A percentile compares a stretch with the other conserved stretches of the same genome.
Conservation (phyloP, 2,888 invertebrate genomes). For the Ceramica pisi region DNA sequence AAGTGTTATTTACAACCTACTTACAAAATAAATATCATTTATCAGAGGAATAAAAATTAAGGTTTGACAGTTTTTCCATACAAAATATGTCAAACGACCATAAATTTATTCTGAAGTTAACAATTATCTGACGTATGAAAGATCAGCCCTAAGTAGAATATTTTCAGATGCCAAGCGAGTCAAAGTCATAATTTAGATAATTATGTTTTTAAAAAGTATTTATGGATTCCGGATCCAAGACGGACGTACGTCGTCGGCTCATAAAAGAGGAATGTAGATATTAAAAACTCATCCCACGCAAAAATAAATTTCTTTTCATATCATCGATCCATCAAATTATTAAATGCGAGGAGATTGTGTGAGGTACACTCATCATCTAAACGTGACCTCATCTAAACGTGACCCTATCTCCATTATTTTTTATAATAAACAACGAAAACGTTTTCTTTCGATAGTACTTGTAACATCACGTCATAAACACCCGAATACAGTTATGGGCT, state of each 20-base stretch:
- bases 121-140: too few relatives aligned
- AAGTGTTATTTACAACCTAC: too few relatives aligned
- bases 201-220: conserved; percentile 7
- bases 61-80: too few relatives aligned
- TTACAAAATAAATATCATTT: too few relatives aligned
- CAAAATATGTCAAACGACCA: too few relatives aligned
- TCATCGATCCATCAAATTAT: conserved; percentile 37
- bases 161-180: conserved; percentile 9
- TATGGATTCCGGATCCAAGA: conserved; percentile 30
- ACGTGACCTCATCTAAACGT: conserved; percentile 32
- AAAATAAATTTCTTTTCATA: conserved; percentile 13
- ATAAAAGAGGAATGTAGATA: conserved; percentile 46
- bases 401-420: conserved; percentile 27
- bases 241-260: conserved; percentile 14
- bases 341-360: conserved; percentile 7
- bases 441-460: conserved; percentile 16
- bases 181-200: neutral
- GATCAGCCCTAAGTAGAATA: neutral
- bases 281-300: conserved; percentile 29
- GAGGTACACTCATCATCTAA: conserved; percentile 21
- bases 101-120: too few relatives aligned
- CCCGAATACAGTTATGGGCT: conserved; percentile 28
- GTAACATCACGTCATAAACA: conserved; percentile 38
- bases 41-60: too few relatives aligned
- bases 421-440: conserved; percentile 42